Evolutionary conservation across 2,888 invertebrate genomes (phyloP), one percentile per base, ranked within the genome.

Genomic region (Tenthredo notha): DNA sequence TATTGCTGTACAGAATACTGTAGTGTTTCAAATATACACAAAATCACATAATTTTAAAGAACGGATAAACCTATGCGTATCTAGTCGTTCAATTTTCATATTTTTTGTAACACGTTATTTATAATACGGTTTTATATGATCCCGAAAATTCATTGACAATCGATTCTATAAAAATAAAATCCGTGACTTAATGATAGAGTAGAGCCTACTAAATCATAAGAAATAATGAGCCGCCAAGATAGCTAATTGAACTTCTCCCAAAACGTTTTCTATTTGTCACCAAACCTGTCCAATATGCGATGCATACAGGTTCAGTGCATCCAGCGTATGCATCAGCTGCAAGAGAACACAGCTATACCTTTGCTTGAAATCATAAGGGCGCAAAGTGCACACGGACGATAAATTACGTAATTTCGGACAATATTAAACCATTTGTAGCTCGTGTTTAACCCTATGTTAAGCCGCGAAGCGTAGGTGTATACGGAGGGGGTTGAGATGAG

Each of bases 361-460:
- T 61, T 15, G 74, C 37, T 50, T 5, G 21, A 47, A 70, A 84
- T 75, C 29, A 25, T 21, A 84, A 72, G 75, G 21, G 84, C 54
- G 84, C 77, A 47, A 78, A 37, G 18, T 84, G 72, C 50, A 50
- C 78, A 58, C 61, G 67, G 86, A 83, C 86, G 88, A 91, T 91
- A 91, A 91, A 90, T 91, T 89, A 89, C 86, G 87, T 88, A 89
- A 91, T 90, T 91, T 88, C 85, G 88, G 86, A 88, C 88, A 90
- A 90, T 89, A 90, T 89, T 89, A 90, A 90, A 89, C 89, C 88
- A 88, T 89, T 90, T 87, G 87, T 74, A 84, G 89, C 86, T 87
- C 83, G 87, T 88, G 91, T 89, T 91, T 92, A 92, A 92, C 91
- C 92, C 92, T 91, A 90, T 90, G 92, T 88, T 89, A 88, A 89